phyloP scores from a whole-genome alignment of 1,140 invertebrate genomes.

The Dreissena polymorpha region DNA sequence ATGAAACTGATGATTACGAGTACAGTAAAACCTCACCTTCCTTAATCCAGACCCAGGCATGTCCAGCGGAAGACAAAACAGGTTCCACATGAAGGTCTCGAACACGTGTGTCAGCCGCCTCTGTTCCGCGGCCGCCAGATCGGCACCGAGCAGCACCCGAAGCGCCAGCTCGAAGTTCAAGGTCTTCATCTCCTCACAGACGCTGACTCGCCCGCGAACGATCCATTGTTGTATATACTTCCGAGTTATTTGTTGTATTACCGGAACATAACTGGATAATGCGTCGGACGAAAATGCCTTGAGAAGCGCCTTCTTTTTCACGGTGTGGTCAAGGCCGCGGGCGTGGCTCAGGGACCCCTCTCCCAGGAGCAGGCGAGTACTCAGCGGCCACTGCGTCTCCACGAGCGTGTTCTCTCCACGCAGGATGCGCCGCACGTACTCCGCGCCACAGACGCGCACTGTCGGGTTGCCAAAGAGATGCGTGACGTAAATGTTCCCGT shows the following conservation, averaged over 20 bases:
- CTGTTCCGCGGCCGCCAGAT: slow-evolving; percentile 50
- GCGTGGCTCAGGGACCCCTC: slow-evolving; percentile 62
- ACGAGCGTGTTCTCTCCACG: slow-evolving; percentile 70
- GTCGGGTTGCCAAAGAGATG: slow-evolving; percentile 73
- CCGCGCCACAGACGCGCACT: slow-evolving; percentile 68
- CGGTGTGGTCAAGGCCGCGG: slow-evolving; percentile 60
- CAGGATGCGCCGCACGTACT: slow-evolving; percentile 69
- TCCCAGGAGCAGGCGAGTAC: slow-evolving; percentile 68
- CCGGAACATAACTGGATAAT: slow-evolving; percentile 62
- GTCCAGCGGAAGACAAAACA: slow-evolving; percentile 58
- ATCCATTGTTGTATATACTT: slow-evolving; percentile 66
- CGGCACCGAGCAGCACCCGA: slow-evolving; percentile 65
- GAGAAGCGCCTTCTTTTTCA: slow-evolving; percentile 61
- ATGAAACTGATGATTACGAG: too few relatives aligned
- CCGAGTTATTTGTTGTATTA: slow-evolving; percentile 61
- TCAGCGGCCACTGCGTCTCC: slow-evolving; percentile 68
- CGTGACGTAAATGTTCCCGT: slow-evolving; percentile 73
- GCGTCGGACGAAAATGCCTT: slow-evolving; percentile 69
- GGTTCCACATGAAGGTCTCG: slow-evolving; percentile 56
- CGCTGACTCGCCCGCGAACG: slow-evolving; percentile 55
- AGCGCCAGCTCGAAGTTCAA: slow-evolving; percentile 67
- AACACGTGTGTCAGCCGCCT: slow-evolving; percentile 59
- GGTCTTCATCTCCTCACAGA: slow-evolving; percentile 65
- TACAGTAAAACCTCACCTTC: slow-evolving; percentile 52
- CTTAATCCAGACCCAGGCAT: slow-evolving; percentile 61